Evolutionary conservation across 2,797 vertebrate species (phyloP).

Genomic region (Danio aesculapii): DNA sequence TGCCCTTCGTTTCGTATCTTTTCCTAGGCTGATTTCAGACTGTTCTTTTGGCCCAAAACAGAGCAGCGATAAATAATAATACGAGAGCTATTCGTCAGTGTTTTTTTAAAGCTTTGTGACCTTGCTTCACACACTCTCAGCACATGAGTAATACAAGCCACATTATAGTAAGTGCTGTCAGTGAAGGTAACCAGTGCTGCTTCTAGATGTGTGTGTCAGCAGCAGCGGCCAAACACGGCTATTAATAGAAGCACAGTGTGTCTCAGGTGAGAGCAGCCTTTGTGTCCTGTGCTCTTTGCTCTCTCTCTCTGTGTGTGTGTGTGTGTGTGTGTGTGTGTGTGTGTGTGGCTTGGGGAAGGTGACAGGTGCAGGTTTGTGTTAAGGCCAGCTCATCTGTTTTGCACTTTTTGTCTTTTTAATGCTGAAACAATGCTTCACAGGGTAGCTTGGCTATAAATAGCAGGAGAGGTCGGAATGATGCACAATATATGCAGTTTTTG

Average conservation of each 20-base stretch:
- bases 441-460: neutral
- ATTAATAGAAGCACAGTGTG: constrained; percentile 43
- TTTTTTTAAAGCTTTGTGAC: constrained; percentile 36
- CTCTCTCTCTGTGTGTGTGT: no score
- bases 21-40: constrained; percentile 24
- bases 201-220: constrained; percentile 44
- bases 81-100: constrained; percentile 3
- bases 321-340: neutral
- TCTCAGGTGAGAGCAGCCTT: constrained; percentile 50
- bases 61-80: neutral
- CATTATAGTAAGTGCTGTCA: constrained; percentile 49
- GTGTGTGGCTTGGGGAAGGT: constrained; percentile 35
- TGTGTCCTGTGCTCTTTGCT: constrained; percentile 50
- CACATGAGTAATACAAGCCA: constrained; percentile 49
- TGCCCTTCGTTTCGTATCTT: constrained; percentile 41
- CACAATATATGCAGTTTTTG: neutral
- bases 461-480: neutral
- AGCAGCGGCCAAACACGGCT: constrained; percentile 23
- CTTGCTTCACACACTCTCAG: constrained; percentile 48
- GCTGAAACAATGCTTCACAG: constrained; percentile 2
- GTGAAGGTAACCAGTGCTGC: constrained; percentile 48
- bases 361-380: constrained; percentile 46
- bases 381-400: constrained; percentile 40
- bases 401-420: constrained; percentile 36
- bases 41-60: constrained; percentile 16